Evolutionary conservation across 2,888 invertebrate genomes (phyloP), one percentile per base, ranked within the genome.

Genomic region (Prosopocoilus inquinatus): DNA sequence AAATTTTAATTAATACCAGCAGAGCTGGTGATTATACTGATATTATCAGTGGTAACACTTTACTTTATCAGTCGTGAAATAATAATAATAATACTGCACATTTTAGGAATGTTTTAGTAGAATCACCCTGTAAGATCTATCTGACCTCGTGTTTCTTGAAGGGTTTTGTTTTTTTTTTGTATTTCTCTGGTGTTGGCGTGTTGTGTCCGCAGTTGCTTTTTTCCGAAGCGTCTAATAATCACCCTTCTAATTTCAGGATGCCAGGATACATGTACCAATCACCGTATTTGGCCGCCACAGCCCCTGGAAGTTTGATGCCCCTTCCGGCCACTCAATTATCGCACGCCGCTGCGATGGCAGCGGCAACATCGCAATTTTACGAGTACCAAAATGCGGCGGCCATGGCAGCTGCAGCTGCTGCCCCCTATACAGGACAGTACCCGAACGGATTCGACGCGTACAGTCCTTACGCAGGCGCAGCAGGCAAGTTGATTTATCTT

Each of bases 261-360:
- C 88, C 89, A 47, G 85, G 90, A 64, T 91, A 91, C 77, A 82
- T 90, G 76, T 86, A 88, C 72, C 87, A 88, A 67, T 86, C 89
- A 67, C 88, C 90, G 5, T 86, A 86, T 73, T 76, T 86, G 77
- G 81, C 85, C 47, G 84, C 87, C 32, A 80, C 83, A 34, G 79
- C 82, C 50, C 82, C 83, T 13, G 86, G 86, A 12, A 87, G 89
- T 51, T 75, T 88, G 66, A 84, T 90, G 64, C 86, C 87, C 65
- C 78, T 87, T 67, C 86, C 85, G 58, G 78, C 81, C 32, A 77
- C 80, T 28, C 88, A 87, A 70, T 75, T 88, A 68, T 85, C 85
- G 67, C 88, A 88, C 71, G 89, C 89, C 1, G 89, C 89, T 7
- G 89, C 89, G 0, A 82, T 90, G 52, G 89, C 89, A 9, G 89